Evolutionary conservation across 2,888 invertebrate genomes (phyloP).

Genomic region (Silvanus unidentatus): DNA sequence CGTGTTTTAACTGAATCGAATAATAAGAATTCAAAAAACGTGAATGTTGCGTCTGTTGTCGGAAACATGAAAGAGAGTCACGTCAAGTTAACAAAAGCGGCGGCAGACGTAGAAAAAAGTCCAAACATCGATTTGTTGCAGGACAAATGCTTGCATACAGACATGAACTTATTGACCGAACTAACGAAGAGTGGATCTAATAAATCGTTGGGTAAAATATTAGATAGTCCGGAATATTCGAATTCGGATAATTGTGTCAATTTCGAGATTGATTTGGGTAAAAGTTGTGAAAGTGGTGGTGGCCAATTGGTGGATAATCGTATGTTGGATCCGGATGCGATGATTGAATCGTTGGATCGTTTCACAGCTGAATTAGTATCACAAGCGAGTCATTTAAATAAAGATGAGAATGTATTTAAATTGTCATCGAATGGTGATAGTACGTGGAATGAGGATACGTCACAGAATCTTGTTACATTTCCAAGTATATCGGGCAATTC

Average conservation of each 20-base stretch:
- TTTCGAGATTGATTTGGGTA: conserved; percentile 28
- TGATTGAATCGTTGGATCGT: conserved; percentile 62
- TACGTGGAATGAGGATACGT: conserved; percentile 78
- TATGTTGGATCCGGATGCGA: conserved; percentile 58
- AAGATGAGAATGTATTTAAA: conserved; percentile 35
- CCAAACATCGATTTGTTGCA: neutral
- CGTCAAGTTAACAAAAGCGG: conserved; percentile 38
- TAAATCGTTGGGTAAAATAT: conserved; percentile 19
- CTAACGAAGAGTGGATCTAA: conserved; percentile 50
- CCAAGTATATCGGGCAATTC: conserved; percentile 74
- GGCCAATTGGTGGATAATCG: conserved; percentile 34
- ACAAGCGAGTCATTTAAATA: conserved; percentile 58
- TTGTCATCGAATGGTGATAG: conserved; percentile 45
- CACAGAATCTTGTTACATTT: conserved; percentile 73
- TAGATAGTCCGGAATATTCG: conserved; percentile 9
- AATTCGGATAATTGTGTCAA: conserved; percentile 18
- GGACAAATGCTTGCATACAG: conserved; percentile 35
- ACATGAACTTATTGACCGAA: conserved; percentile 35
- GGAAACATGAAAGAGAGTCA: conserved; percentile 41
- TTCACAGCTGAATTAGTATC: conserved; percentile 60
- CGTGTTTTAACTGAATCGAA: conserved; percentile 36
- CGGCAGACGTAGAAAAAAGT: conserved; percentile 39
- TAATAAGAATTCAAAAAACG: conserved; percentile 59
- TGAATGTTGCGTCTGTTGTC: conserved; percentile 66
- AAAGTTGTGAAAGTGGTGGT: conserved; percentile 34